These are phyloP conservation scores for Orestias chungarensis DNA, from an alignment of 2,797 vertebrate genomes.

Conservation along the genomic window DNA sequence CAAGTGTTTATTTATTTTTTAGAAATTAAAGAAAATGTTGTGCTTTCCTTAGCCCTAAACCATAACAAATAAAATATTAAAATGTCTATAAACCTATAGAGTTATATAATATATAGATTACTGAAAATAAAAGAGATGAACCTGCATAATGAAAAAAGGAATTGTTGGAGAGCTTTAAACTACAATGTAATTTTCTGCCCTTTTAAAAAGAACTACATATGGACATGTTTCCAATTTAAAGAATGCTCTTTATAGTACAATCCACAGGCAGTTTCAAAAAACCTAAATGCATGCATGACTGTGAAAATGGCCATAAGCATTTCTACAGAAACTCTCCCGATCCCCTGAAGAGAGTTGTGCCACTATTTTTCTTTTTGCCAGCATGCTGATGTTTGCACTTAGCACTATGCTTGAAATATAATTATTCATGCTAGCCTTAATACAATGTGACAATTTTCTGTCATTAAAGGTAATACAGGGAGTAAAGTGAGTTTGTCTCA, in stretches of 20 bases:
- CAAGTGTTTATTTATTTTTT: neutral
- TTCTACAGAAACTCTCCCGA: neutral
- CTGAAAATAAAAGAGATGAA: neutral
- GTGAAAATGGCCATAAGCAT: neutral
- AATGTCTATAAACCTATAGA: neutral
- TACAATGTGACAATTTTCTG: neutral
- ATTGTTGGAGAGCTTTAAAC: neutral
- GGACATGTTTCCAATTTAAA: neutral
- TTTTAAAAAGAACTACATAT: neutral
- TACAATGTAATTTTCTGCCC: neutral
- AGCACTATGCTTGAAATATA: neutral
- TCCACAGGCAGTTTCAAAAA: neutral
- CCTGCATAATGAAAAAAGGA: neutral
- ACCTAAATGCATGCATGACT: neutral
- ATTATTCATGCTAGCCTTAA: neutral
- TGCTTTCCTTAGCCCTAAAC: neutral
- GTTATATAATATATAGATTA: neutral
- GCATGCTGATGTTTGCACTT: slow-evolving; percentile 1
- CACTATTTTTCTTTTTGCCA: neutral
- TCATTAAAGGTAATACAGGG: neutral
- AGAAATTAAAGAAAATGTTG: neutral
- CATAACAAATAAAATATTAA: neutral
- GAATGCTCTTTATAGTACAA: neutral
- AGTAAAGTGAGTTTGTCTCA: neutral
- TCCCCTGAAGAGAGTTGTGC: neutral